phyloP scores from a whole-genome alignment of 2,113 vertebrate species.

The Phylloscopus trochilus region DNA sequence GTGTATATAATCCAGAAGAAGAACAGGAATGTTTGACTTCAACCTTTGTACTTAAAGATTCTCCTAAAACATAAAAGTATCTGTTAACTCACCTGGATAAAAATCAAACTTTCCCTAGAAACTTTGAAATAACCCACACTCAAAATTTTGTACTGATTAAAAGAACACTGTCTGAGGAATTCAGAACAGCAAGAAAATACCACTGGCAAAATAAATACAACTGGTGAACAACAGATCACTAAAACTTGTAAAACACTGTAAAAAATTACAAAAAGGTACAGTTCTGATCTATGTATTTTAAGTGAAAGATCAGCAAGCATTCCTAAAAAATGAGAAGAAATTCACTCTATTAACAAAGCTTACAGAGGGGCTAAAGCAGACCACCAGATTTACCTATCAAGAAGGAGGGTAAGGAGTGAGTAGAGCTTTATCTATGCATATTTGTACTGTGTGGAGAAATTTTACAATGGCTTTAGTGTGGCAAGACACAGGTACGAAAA shows the following conservation, averaged over 20 bases:
- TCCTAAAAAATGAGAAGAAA: not conserved
- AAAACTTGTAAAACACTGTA: not conserved
- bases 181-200: not conserved
- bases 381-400: not conserved
- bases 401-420: not conserved
- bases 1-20: not conserved
- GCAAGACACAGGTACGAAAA: not conserved
- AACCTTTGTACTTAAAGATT: not conserved
- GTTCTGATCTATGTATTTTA: not conserved
- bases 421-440: not conserved
- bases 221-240: not conserved
- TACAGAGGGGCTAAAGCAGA: not conserved
- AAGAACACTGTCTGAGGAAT: not conserved
- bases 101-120: not conserved
- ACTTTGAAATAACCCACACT: not conserved
- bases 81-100: not conserved
- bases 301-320: not conserved
- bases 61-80: not conserved
- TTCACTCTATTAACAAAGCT: not conserved
- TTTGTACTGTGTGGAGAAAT: not conserved
- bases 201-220: not conserved
- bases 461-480: not conserved
- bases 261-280: not conserved
- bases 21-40: not conserved
- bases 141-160: not conserved